phyloP scores from a whole-genome alignment of 2,113 vertebrate genomes.

The Ictalurus punctatus region DNA sequence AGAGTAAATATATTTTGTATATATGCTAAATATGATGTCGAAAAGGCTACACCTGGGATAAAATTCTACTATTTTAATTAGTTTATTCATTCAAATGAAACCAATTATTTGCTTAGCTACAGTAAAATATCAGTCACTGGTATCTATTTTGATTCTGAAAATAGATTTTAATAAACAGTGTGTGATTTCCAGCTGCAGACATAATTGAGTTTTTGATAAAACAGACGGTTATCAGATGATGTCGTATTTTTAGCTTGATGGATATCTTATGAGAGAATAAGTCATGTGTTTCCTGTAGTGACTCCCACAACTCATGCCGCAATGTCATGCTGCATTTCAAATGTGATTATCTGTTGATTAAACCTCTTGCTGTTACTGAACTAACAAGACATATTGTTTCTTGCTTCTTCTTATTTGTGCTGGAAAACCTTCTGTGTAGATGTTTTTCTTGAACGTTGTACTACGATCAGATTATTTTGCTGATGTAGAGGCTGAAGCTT shows the following conservation, averaged over 20 bases:
- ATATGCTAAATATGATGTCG: not conserved
- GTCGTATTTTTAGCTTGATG: conserved; percentile 26
- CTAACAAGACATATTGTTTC: conserved; percentile 17
- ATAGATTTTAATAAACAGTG: conserved; percentile 16
- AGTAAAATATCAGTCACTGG: not conserved
- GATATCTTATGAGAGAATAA: not conserved
- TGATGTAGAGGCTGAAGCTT: conserved; percentile 7
- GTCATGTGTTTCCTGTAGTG: conserved; percentile 15
- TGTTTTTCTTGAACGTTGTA: conserved; percentile 40
- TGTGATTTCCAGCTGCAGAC: not conserved
- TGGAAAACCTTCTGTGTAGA: conserved; percentile 28
- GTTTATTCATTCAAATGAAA: not conserved
- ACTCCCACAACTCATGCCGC: not conserved
- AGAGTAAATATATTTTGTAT: not conserved
- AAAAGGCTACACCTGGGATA: not conserved
- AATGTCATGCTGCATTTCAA: not conserved
- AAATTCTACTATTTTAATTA: not conserved
- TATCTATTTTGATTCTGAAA: conserved; percentile 10
- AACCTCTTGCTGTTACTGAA: conserved; percentile 20
- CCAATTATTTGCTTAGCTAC: not conserved
- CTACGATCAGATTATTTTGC: conserved; percentile 28
- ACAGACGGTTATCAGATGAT: conserved; percentile 6
- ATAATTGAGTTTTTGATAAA: conserved; percentile 1
- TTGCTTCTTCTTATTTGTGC: conserved; percentile 32
- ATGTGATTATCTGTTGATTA: conserved; percentile 38